These are phyloP conservation scores for Amazona finschi DNA, from an alignment of 2,797 vertebrate species.

Conservation along the genomic window DNA sequence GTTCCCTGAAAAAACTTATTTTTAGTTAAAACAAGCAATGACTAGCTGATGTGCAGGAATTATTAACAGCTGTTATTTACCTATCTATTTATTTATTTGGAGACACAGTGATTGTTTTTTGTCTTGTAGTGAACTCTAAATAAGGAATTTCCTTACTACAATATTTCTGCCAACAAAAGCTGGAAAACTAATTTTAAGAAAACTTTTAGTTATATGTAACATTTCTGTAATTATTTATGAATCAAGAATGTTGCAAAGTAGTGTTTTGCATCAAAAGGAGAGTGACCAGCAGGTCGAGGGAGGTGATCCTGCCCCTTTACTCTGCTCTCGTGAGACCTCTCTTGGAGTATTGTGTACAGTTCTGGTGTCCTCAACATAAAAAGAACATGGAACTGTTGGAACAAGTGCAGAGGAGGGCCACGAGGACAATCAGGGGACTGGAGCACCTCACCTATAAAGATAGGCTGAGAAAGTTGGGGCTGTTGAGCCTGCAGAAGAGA, in stretches of 20 bases:
- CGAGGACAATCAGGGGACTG: no score
- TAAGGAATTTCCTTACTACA: neutral
- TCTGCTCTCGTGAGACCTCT: no score
- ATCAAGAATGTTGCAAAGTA: neutral
- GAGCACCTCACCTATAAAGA: no score
- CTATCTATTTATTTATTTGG: neutral
- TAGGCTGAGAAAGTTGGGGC: no score
- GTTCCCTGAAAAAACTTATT: constrained; percentile 14
- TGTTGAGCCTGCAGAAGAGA: no score
- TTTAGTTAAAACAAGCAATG: neutral
- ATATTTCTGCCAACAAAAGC: neutral
- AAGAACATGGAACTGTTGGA: no score
- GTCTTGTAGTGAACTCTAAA: neutral
- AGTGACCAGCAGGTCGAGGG: no score
- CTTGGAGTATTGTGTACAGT: no score
- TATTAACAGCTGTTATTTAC: constrained; percentile 22
- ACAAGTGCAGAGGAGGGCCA: no score
- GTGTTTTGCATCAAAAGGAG: neutral
- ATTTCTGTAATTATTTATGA: neutral
- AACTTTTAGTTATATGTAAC: neutral
- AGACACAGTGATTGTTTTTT: constrained; percentile 4
- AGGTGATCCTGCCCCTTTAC: no score
- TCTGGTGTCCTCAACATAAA: no score
- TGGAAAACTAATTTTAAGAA: neutral
- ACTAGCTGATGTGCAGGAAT: neutral